Evolutionary conservation across 2,113 vertebrate genomes (phyloP), one percentile per base, ranked within the genome.

Genomic region (Clinocottus analis): DNA sequence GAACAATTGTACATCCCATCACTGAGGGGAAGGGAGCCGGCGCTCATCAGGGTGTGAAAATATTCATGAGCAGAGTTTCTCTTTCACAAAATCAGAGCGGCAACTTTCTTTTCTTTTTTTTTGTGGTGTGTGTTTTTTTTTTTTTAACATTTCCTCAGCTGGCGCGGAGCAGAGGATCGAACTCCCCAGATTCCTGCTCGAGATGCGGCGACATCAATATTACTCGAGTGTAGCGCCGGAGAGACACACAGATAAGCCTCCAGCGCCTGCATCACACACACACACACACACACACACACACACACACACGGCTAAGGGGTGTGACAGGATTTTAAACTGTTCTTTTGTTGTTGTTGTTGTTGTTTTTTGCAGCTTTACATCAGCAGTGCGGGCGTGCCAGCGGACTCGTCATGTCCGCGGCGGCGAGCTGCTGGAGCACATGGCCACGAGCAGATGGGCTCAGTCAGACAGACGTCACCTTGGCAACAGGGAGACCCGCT

Each of bases 401-500:
- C 8, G 64, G 4, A 47, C 72, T 77, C 87, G 87, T 90, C 89
- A 91, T 89, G 19, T 14, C 61, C 35, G 72, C 64, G 79, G 72
- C 87, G 88, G 81, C 83, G 58, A 79, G 72, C 56, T 90, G 66
- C 81, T 79, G 39, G 31, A 84, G 88, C 87, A 90, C 89, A 86
- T 83, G 89, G 86, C 64, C 85, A 76, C 65, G 75, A 88, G 85
- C 93, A 92, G 92, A 93, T 92, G 92, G 92, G 75, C 84, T 63
- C 87, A 88, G 89, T 85, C 75, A 89, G 85, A 86, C 85, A 80
- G 79, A 89, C 80, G 85, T 92, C 90, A 90, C 90, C 90, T 84
- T 92, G 93, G 93, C 92, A 93, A 90, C 75, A 67, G 83, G 16
- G 77, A 85, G 87, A 86, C 75, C 64, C 66, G 55, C 77, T 29